These are phyloP conservation scores for Gerris lacustris DNA, from an alignment of 2,888 invertebrate genomes.

Conservation along the genomic window DNA sequence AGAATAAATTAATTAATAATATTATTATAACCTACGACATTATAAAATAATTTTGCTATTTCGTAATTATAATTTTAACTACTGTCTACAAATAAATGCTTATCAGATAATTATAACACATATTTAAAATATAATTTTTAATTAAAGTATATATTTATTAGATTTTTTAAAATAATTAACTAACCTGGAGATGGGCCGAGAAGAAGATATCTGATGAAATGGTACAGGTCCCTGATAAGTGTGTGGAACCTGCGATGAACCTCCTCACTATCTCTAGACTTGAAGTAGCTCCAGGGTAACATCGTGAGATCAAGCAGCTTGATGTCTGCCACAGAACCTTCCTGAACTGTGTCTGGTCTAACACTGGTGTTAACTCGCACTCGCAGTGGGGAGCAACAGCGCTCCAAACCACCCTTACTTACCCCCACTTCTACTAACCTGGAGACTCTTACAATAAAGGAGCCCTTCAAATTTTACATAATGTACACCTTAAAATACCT, in stretches of 20 bases:
- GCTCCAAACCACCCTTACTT: background rate
- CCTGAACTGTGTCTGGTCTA: background rate
- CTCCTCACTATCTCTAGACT: conserved; percentile 12
- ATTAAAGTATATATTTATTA: too few relatives aligned
- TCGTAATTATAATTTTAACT: too few relatives aligned
- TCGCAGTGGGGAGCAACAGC: too few relatives aligned
- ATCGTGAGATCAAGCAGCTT: background rate
- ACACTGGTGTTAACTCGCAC: background rate
- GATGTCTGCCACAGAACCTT: background rate
- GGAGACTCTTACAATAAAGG: too few relatives aligned
- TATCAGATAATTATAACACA: too few relatives aligned
- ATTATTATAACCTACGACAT: too few relatives aligned
- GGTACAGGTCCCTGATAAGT: conserved; percentile 24
- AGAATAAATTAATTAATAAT: too few relatives aligned
- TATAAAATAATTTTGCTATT: too few relatives aligned
- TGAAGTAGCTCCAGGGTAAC: background rate
- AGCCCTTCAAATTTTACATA: too few relatives aligned
- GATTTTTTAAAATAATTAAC: background rate
- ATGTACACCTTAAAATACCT: too few relatives aligned
- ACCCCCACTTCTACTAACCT: background rate
- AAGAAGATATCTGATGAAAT: conserved; percentile 23
- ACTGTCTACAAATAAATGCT: too few relatives aligned
- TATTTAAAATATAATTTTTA: too few relatives aligned
- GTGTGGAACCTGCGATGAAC: conserved; percentile 24
- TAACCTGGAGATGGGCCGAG: conserved; percentile 15